A percentile compares a stretch with the other conserved stretches of the same genome.
Conservation (phyloP, 2,888 invertebrate genomes). For the Cryptus viduatorius region DNA sequence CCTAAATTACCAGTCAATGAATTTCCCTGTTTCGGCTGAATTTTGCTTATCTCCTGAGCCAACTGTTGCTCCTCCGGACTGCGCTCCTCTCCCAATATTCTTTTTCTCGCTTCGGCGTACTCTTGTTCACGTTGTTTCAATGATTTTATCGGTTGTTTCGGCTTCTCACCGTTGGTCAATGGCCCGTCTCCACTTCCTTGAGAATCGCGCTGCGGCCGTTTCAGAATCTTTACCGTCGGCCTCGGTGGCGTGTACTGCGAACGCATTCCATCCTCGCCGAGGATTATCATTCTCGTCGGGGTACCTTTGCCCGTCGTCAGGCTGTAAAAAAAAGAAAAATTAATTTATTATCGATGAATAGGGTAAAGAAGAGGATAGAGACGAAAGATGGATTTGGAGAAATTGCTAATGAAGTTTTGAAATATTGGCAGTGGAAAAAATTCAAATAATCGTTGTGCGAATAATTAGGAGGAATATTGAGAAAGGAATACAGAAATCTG, state of each 20-base stretch:
- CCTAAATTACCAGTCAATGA: slow-evolving; percentile 51
- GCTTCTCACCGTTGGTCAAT: slow-evolving; percentile 89
- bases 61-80: slow-evolving; percentile 89
- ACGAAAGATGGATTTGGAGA: neutral
- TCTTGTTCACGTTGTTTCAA: slow-evolving; percentile 96
- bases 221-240: slow-evolving; percentile 94
- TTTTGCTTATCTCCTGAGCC: slow-evolving; percentile 81
- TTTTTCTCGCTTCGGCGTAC: slow-evolving; percentile 95
- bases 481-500: too few relatives aligned
- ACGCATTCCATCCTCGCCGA: slow-evolving; percentile 92
- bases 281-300: slow-evolving; percentile 89
- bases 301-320: slow-evolving; percentile 75
- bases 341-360: slow-evolving; percentile 5
- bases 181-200: slow-evolving; percentile 86
- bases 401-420: too few relatives aligned
- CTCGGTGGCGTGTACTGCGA: slow-evolving; percentile 92
- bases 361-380: neutral
- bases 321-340: slow-evolving; percentile 62
- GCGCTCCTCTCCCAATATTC: slow-evolving; percentile 95
- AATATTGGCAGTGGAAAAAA: too few relatives aligned
- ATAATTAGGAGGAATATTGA: too few relatives aligned
- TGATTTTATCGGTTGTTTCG: slow-evolving; percentile 92
- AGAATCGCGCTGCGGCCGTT: slow-evolving; percentile 88
- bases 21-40: slow-evolving; percentile 81
- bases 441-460: too few relatives aligned